Evolutionary conservation across 2,888 invertebrate genomes (phyloP).

Genomic region (Drosophila crucigera): DNA sequence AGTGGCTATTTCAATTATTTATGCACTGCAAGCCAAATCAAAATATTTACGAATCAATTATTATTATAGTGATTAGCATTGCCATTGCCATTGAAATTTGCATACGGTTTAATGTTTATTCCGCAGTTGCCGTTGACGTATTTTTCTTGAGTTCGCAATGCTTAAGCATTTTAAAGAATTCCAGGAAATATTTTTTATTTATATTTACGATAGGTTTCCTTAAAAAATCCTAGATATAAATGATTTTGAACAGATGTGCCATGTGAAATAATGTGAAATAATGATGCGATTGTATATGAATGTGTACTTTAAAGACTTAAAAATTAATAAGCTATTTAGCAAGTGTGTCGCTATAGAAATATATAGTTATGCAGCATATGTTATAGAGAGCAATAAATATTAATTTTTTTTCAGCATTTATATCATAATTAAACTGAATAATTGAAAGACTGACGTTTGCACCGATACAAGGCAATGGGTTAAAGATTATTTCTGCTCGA

Average conservation of each 20-base stretch:
- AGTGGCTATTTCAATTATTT: slow-evolving; percentile 47
- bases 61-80: slow-evolving; percentile 64
- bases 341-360: background rate
- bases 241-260: background rate
- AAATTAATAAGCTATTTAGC: accelerated
- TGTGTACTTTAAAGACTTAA: background rate
- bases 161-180: too few relatives aligned
- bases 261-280: background rate
- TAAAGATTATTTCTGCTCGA: slow-evolving; percentile 24
- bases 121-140: slow-evolving; percentile 39
- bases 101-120: slow-evolving; percentile 46
- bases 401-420: background rate
- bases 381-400: background rate
- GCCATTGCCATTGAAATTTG: slow-evolving; percentile 48
- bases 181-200: slow-evolving; percentile 1
- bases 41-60: slow-evolving; percentile 81
- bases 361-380: background rate
- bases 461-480: slow-evolving; percentile 29
- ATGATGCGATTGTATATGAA: background rate
- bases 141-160: slow-evolving; percentile 15
- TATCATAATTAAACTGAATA: background rate
- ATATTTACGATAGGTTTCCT: slow-evolving; percentile 8
- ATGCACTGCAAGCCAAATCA: slow-evolving; percentile 62
- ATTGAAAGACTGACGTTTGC: background rate
- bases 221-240: background rate